These are phyloP conservation scores for Epirrhoe tristata DNA, from an alignment of 2,888 invertebrate species.

Conservation along the genomic window DNA sequence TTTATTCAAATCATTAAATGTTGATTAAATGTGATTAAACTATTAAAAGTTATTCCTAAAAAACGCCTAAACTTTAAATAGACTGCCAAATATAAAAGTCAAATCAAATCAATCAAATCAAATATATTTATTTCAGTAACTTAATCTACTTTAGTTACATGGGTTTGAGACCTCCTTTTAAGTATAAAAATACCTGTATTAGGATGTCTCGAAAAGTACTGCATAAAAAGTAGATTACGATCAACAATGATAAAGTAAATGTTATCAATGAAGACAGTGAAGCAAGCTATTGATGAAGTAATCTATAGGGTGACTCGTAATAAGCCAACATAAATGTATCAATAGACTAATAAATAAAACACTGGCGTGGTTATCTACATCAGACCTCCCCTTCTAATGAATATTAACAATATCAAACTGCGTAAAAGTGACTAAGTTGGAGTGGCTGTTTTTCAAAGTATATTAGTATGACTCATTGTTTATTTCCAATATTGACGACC, in stretches of 20 bases:
- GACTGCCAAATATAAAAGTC: no score
- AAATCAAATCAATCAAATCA: no score
- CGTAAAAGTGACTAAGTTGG: conserved; percentile 56
- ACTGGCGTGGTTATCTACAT: conserved; percentile 60
- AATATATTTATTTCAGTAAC: no score
- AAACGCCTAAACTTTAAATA: no score
- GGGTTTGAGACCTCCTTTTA: no score
- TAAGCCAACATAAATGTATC: conserved; percentile 38
- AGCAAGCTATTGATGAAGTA: conserved; percentile 32
- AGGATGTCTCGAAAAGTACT: no score
- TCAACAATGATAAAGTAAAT: conserved; percentile 22
- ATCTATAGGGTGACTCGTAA: conserved; percentile 28
- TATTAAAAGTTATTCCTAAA: no score
- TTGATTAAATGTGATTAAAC: no score
- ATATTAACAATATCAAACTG: conserved; percentile 80
- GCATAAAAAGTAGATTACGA: neutral
- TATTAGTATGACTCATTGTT: conserved; percentile 67
- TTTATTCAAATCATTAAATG: no score
- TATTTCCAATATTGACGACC: neutral
- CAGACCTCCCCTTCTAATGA: conserved; percentile 78
- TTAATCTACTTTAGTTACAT: no score
- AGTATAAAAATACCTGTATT: no score
- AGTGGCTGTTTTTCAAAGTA: conserved; percentile 60
- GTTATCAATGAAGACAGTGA: conserved; percentile 26
- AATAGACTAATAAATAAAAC: conserved; percentile 45